A percentile compares a stretch with the other conserved stretches of the same genome.
These are phyloP conservation scores for Pholis gunnellus DNA, from an alignment of 2,113 vertebrate species.

Conservation along the genomic window DNA sequence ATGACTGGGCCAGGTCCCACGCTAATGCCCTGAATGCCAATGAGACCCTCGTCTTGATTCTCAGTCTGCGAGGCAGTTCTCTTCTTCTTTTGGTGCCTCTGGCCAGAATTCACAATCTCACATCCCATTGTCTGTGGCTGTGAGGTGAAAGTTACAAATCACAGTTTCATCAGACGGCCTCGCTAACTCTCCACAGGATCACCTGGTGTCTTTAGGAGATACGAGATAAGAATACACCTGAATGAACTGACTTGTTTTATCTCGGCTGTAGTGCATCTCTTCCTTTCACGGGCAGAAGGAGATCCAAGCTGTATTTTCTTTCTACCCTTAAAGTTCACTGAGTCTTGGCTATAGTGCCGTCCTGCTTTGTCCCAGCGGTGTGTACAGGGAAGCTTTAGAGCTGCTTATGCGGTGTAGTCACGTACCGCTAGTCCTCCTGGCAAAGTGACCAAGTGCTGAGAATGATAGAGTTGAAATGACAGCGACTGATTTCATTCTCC, in stretches of 20 bases:
- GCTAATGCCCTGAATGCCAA: constrained; percentile 69
- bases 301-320: constrained; percentile 1
- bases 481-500: constrained; percentile 56
- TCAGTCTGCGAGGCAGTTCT: constrained; percentile 22
- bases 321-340: constrained; percentile 36
- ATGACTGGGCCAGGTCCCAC: constrained; percentile 46
- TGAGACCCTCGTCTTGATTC: constrained; percentile 44
- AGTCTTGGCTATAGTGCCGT: constrained; percentile 25
- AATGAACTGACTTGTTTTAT: constrained; percentile 50
- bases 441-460: constrained; percentile 63
- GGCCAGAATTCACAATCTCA: constrained; percentile 58
- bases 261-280: constrained; percentile 27
- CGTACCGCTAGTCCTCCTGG: constrained; percentile 42
- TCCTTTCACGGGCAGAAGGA: constrained; percentile 33
- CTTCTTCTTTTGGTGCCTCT: constrained; percentile 53
- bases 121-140: constrained; percentile 40
- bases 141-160: constrained; percentile 71
- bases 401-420: constrained; percentile 40
- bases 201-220: constrained; percentile 47
- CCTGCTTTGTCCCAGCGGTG: constrained; percentile 9
- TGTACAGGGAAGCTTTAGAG: constrained; percentile 9
- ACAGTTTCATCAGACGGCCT: constrained; percentile 51
- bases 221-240: constrained; percentile 52
- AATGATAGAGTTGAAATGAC: constrained; percentile 73
- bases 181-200: constrained; percentile 48